phyloP scores from a whole-genome alignment of 2,113 vertebrate species.

The Pitta sordida region DNA sequence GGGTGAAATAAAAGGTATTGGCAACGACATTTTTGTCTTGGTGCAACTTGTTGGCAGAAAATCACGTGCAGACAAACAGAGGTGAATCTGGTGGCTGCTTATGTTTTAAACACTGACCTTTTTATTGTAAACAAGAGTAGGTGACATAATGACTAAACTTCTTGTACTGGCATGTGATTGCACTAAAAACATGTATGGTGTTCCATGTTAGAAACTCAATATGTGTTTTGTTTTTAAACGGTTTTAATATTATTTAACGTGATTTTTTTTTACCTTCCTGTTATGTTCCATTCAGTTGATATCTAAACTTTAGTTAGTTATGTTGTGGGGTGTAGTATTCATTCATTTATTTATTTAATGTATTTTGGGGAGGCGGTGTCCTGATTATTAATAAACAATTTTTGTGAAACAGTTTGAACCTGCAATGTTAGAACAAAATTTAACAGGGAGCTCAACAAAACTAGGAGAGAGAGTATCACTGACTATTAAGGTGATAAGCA shows the following conservation, averaged over 20 bases:
- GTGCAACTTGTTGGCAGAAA: neutral
- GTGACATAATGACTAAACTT: neutral
- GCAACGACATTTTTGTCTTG: neutral
- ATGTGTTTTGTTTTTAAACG: neutral
- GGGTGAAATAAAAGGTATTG: neutral
- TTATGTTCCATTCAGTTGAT: neutral
- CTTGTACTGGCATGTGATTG: neutral
- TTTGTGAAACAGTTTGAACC: neutral
- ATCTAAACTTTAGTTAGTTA: neutral
- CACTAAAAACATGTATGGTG: rapidly evolving
- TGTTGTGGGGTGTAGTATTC: neutral
- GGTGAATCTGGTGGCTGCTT: neutral
- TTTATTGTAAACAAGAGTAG: neutral
- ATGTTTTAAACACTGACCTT: neutral
- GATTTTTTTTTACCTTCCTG: neutral
- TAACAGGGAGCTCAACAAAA: neutral
- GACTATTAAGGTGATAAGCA: neutral
- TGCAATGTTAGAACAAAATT: neutral
- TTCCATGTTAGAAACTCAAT: neutral
- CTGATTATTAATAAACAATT: neutral
- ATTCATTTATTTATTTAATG: neutral
- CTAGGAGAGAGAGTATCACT: neutral
- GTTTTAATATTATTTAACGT: neutral
- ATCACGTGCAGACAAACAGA: neutral
- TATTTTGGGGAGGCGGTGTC: rapidly evolving